Evolutionary conservation across 2,113 vertebrate genomes (phyloP), one percentile per base, ranked within the genome.

Genomic region (Holacanthus passer): DNA sequence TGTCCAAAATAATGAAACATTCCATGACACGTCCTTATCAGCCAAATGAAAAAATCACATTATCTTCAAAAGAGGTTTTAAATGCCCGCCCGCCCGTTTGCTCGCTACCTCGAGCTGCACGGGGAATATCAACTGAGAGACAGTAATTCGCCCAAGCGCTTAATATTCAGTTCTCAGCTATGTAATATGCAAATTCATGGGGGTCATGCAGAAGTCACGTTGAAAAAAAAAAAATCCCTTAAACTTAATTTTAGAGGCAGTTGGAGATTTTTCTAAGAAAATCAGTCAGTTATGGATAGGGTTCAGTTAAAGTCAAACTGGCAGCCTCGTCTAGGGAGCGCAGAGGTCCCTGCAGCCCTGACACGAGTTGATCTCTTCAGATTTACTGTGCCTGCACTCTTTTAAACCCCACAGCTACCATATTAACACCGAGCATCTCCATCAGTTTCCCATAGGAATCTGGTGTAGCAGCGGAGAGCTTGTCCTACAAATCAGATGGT

Each of bases 21-120:
- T 94, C 85, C 87, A 91, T 94, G 94, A 94, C 91, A 93, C 85
- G 70, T 94, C 88, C 89, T 94, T 95, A 95, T 95, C 93, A 86
- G 87, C 66, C 82, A 90, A 94, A 94, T 91, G 92, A 90, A 94
- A 94, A 92, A 94, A 94, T 93, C 88, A 88, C 90, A 94, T 94
- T 95, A 95, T 95, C 94, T 93, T 94, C 91, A 95, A 92, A 93
- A 94, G 88, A 81, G 87, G 71, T 92, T 94, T 94, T 92, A 92
- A 94, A 93, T 86, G 91, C 90, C 85, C 76, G 84, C 88, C 90
- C 78, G 80, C 86, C 71, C 70, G 32, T 90, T 90, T 74, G 90
- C 90, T 87, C 86, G 7, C 87, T 91, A 91, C 90, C 90, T 87
- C 91, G 37, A 90, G 89, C 94, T 89, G 92, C 91, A 88, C 43